Conservation (phyloP, 2,888 invertebrate genomes). For the Tanytarsus gracilentus region DNA sequence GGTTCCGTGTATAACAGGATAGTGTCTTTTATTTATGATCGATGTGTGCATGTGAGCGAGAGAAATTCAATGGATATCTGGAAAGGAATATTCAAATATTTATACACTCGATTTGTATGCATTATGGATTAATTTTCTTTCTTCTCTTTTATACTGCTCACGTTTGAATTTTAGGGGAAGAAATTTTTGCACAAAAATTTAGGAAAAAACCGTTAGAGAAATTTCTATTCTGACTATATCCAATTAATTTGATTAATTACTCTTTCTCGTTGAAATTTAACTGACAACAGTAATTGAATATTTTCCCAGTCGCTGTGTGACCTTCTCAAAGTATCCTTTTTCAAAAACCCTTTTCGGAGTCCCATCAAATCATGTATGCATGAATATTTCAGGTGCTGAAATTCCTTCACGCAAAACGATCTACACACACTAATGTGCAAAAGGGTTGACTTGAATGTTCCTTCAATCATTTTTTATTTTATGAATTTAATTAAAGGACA, state of each 20-base stretch:
- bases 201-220: background rate
- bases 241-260: conserved; percentile 27
- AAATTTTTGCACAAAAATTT: background rate
- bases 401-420: background rate
- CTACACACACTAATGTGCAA: background rate
- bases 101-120: conserved; percentile 7
- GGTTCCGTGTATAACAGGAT: conserved; percentile 17
- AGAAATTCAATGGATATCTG: conserved; percentile 1
- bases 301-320: conserved; percentile 17
- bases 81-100: conserved; percentile 24
- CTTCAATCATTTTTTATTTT: background rate
- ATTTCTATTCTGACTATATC: background rate
- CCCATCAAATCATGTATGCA: conserved; percentile 7
- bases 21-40: conserved; percentile 26
- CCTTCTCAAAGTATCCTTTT: conserved; percentile 22
- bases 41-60: conserved; percentile 17
- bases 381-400: conserved; percentile 25
- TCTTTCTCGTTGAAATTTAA: background rate
- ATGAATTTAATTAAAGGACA: conserved; percentile 24
- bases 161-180: background rate
- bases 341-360: conserved; percentile 6
- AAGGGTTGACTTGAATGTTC: background rate
- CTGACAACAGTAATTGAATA: conserved; percentile 21
- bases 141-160: too few relatives aligned
- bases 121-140: conserved; percentile 9